Evolutionary conservation across 2,888 invertebrate species (phyloP).

Genomic region (Folsomia manolachei): DNA sequence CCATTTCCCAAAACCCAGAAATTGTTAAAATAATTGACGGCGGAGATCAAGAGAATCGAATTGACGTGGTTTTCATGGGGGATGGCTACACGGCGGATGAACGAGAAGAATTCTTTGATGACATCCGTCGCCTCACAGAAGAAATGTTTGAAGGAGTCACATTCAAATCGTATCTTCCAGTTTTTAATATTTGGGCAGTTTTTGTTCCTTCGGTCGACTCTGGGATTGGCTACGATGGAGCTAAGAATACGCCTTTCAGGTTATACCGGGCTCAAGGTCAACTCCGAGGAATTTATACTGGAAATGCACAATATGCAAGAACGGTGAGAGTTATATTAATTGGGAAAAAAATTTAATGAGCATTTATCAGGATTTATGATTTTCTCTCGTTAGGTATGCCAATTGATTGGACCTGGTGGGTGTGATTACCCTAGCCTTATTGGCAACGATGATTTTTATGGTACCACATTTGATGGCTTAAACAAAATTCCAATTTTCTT

Average conservation of each 20-base stretch:
- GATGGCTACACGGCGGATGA: slow-evolving; percentile 41
- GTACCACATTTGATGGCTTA: too few relatives aligned
- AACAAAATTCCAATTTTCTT: too few relatives aligned
- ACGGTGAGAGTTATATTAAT: too few relatives aligned
- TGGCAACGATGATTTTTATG: slow-evolving; percentile 41
- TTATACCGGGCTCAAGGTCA: slow-evolving; percentile 37
- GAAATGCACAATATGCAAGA: slow-evolving; percentile 30
- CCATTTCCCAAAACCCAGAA: slow-evolving; percentile 25
- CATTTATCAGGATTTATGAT: too few relatives aligned
- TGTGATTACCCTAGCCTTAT: slow-evolving; percentile 41
- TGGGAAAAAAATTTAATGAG: too few relatives aligned
- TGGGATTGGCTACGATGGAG: slow-evolving; percentile 44
- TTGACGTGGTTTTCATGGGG: slow-evolving; percentile 49
- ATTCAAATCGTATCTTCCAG: slow-evolving; percentile 40
- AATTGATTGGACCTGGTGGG: slow-evolving; percentile 30
- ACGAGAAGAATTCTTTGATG: slow-evolving; percentile 33
- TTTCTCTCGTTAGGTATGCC: slow-evolving; percentile 12
- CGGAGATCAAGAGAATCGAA: slow-evolving; percentile 40
- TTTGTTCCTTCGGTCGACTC: too few relatives aligned
- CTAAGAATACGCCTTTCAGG: slow-evolving; percentile 40
- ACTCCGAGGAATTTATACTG: slow-evolving; percentile 32
- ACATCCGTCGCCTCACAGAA: slow-evolving; percentile 36
- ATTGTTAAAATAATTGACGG: slow-evolving; percentile 42
- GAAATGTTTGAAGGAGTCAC: slow-evolving; percentile 47
- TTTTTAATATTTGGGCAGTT: slow-evolving; percentile 49